Base-by-base conservation (phyloP, 2,113 vertebrate species). In the Thinocorus orbignyianus region DNA sequence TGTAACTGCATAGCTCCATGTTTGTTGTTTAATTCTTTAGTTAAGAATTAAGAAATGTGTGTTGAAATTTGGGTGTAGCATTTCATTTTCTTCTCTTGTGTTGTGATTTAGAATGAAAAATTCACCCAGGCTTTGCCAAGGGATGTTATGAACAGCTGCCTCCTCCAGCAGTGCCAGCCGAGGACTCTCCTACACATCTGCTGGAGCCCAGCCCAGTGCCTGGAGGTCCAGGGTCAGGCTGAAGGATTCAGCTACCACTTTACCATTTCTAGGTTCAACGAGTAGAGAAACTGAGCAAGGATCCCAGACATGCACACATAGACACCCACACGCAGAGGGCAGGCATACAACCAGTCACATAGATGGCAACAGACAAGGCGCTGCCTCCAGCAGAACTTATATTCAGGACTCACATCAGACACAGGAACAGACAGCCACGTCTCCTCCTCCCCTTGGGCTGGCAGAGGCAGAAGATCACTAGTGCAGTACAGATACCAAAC, bases 391-490 rank as follows among this genome's bases (percentile, higher is more conserved):
- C n/a, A 24, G 7, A 4, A 4, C 4, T 13, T 10, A 2, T 2
- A 9, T 7, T 49, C 25, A 72, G 58, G 57, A 19, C 17, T 84
- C 11, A 42, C 8, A 25, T 1, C 41, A 76, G 22, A 17, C 35
- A 44, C 4, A 2, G 52, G 39, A 33, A 54, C 28, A 60, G 13
- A 2, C 35, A 7, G 49, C 55, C 25, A 18, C 0, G 0, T 42
- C 23, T 8, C 12, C 14, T 55, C 19, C 8, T 82, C 24, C 30
- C 35, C 37, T 26, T 18, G 10, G 25, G 39, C 30, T 68, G 54
- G 17, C 69, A 91, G 42, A 31, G 42, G n/a, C 55, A 70, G 37
- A 49, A 66, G 52, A 20, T 48, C 61, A 44, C 37, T 51, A 8
- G 17, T 31, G 17, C 42, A 73, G 30, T 41, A 18, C 24, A 46